Evolutionary conservation across 2,797 vertebrate genomes (phyloP).

Genomic region (Ambastaia sidthimunki): DNA sequence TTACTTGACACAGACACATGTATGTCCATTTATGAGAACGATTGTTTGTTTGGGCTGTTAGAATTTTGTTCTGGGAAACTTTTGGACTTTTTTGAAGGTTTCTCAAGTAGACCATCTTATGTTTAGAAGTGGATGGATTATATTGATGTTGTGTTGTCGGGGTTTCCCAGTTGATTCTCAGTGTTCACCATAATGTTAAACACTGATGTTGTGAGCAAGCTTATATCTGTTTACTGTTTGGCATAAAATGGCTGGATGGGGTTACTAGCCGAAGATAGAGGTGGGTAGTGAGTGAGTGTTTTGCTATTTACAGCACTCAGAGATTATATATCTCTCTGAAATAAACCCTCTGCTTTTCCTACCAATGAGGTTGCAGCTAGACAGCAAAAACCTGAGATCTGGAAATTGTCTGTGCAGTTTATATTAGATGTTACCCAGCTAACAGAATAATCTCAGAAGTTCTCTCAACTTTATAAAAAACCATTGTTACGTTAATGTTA

Average conservation of each 20-base stretch:
- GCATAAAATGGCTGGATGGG: constrained; percentile 48
- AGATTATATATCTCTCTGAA: constrained; percentile 35
- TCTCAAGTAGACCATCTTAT: not conserved
- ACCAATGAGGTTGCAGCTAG: constrained; percentile 26
- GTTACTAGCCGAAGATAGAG: constrained; percentile 38
- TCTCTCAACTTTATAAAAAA: no score
- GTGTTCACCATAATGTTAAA: constrained; percentile 57
- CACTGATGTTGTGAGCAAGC: constrained; percentile 54
- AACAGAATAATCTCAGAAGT: no score
- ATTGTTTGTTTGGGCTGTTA: not conserved
- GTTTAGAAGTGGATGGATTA: constrained; percentile 1
- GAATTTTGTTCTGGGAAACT: not conserved
- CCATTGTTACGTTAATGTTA: no score
- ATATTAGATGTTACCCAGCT: not conserved
- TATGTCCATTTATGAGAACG: not conserved
- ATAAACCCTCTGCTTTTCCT: constrained; percentile 3
- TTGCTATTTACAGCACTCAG: constrained; percentile 38
- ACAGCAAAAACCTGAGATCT: constrained; percentile 7
- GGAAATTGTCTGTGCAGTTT: not conserved
- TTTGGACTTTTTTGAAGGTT: not conserved
- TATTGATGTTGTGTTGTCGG: not conserved
- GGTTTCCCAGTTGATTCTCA: constrained; percentile 22
- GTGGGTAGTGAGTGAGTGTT: not conserved
- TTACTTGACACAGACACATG: not conserved
- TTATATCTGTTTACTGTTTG: constrained; percentile 59